Conservation (phyloP, 2,888 invertebrate species). For the Hemithea aestivaria region DNA sequence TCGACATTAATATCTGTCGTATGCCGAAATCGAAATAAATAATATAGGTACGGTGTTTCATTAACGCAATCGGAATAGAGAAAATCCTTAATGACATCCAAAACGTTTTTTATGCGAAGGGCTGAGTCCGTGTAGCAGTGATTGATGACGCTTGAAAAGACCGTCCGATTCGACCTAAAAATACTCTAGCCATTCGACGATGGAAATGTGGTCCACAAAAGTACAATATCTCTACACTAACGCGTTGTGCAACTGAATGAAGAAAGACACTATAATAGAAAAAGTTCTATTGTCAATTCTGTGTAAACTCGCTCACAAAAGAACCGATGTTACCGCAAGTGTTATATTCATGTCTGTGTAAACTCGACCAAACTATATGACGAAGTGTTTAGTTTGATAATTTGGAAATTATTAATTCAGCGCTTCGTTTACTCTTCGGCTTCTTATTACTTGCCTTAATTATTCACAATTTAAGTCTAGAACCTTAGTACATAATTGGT, state of each 20-base stretch:
- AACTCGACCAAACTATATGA: constrained; percentile 7
- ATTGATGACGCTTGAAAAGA: constrained; percentile 53
- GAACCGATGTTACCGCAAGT: constrained; percentile 23
- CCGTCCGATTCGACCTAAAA: constrained; percentile 34
- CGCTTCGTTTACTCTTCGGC: constrained; percentile 10
- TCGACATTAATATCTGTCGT: constrained; percentile 16
- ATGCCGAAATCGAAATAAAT: constrained; percentile 14
- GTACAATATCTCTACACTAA: constrained; percentile 27
- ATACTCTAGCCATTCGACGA: constrained; percentile 27
- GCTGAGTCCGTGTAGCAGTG: constrained; percentile 48
- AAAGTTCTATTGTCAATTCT: constrained; percentile 40
- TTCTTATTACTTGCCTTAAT: constrained; percentile 5
- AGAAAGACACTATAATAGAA: constrained; percentile 31
- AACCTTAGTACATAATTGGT: constrained; percentile 18
- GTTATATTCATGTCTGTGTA: constrained; percentile 5
- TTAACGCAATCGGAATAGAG: constrained; percentile 35
- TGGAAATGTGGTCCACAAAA: constrained; percentile 29
- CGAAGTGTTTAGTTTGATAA: constrained; percentile 3
- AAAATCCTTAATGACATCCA: constrained; percentile 46
- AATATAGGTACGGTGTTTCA: constrained; percentile 21
- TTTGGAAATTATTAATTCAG: constrained; percentile 1
- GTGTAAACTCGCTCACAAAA: constrained; percentile 39
- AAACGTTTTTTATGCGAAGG: constrained; percentile 48
- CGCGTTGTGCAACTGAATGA: constrained; percentile 32
- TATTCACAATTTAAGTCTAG: constrained; percentile 8